phyloP scores from a whole-genome alignment of 1,140 invertebrate species.

The Diuraphis noxia region DNA sequence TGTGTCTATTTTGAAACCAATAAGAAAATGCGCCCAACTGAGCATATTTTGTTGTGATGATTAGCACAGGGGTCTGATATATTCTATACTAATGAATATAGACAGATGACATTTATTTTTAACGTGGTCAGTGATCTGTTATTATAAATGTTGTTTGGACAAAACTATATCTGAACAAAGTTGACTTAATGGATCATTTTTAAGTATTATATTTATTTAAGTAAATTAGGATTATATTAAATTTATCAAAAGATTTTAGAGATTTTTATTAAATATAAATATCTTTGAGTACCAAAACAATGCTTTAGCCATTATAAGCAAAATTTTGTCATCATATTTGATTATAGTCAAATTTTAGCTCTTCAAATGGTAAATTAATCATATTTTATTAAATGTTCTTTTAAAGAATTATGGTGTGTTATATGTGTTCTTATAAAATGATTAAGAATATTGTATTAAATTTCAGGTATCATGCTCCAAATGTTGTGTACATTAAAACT shows the following conservation, averaged over 20 bases:
- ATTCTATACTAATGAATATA: conserved; percentile 21
- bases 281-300: no score
- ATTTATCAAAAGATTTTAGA: not conserved
- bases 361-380: no score
- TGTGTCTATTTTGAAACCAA: conserved; percentile 3
- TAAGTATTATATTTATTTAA: not conserved
- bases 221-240: not conserved
- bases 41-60: conserved; percentile 32
- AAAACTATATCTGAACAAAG: not conserved
- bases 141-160: conserved; percentile 43
- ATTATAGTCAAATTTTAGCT: not conserved
- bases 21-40: conserved; percentile 11
- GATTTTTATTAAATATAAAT: not conserved
- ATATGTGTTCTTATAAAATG: not conserved
- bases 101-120: conserved; percentile 32
- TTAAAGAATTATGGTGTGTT: not conserved
- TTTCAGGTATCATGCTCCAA: conserved; percentile 95
- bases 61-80: conserved; percentile 38
- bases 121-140: conserved; percentile 45
- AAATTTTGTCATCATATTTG: not conserved
- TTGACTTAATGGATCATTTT: not conserved
- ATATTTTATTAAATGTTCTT: not conserved
- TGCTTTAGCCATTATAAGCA: not conserved
- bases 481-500: conserved; percentile 99
- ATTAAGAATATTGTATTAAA: conserved; percentile 53